Conservation (phyloP, 2,113 vertebrate species). For the Arenaria interpres region DNA sequence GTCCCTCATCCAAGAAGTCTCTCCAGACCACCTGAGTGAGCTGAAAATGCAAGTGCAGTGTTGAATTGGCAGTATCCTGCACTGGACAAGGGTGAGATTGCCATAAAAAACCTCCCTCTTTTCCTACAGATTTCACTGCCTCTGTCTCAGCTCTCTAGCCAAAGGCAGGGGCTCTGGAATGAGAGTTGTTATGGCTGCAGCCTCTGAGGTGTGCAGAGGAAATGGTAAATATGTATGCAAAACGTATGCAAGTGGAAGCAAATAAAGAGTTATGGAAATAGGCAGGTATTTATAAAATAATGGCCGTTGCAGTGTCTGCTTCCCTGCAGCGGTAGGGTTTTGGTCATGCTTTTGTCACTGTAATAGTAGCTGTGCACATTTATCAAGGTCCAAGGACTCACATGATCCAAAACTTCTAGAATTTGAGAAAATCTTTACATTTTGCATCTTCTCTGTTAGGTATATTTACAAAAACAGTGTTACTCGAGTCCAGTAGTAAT, state of each 20-base stretch:
- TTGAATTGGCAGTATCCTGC: not conserved
- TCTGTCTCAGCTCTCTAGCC: not conserved
- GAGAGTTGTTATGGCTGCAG: not conserved
- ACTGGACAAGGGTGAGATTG: not conserved
- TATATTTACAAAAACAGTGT: not conserved
- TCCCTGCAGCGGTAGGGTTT: not conserved
- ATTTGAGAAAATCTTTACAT: not conserved
- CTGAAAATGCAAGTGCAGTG: not conserved
- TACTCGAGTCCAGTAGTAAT: not conserved
- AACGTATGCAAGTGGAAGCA: not conserved
- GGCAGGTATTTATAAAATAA: not conserved
- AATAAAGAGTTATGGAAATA: not conserved
- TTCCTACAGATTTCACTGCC: not conserved
- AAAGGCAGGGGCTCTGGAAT: not conserved
- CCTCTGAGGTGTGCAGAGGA: not conserved
- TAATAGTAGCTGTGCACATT: rapidly evolving
- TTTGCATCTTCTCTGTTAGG: not conserved
- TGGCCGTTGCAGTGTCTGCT: not conserved
- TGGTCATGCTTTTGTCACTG: not conserved
- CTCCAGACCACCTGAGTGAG: not conserved
- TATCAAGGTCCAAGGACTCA: not conserved
- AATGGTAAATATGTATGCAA: not conserved
- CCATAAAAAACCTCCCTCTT: not conserved
- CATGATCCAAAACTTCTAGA: not conserved
- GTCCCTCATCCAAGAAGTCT: not conserved